These are phyloP conservation scores for Vesta saturnalis DNA, from an alignment of 2,888 invertebrate species.

Conservation along the genomic window DNA sequence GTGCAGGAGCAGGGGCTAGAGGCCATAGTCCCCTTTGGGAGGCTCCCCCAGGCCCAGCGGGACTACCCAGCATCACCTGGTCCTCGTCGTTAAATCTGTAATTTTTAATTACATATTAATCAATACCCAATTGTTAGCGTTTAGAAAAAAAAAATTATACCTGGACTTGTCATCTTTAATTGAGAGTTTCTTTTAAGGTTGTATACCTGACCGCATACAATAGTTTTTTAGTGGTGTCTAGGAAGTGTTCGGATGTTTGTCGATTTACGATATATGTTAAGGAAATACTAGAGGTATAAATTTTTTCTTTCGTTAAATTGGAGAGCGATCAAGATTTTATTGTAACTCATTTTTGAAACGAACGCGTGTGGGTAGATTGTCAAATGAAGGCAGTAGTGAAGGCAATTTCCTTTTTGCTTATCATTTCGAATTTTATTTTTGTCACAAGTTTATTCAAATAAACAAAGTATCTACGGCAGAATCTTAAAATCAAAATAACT, in stretches of 20 bases:
- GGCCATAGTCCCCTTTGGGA: slow-evolving; percentile 62
- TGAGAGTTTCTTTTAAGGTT: slow-evolving; percentile 15
- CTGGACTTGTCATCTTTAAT: background rate
- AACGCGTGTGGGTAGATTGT: slow-evolving; percentile 1
- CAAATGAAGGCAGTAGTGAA: background rate
- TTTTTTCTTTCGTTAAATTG: background rate
- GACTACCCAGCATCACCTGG: slow-evolving; percentile 59
- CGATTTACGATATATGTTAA: background rate
- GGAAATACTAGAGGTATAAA: background rate
- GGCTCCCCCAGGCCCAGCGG: slow-evolving; percentile 60
- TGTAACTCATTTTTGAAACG: background rate
- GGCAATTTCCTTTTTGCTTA: background rate
- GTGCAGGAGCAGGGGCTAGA: slow-evolving; percentile 64
- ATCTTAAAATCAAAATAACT: no score
- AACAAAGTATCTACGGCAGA: no score
- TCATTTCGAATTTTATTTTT: background rate
- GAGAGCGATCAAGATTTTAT: background rate
- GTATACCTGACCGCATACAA: slow-evolving; percentile 19
- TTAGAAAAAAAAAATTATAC: background rate
- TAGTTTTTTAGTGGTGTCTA: background rate
- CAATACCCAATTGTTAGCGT: background rate
- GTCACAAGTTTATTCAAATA: no score
- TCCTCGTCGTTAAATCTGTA: slow-evolving; percentile 45
- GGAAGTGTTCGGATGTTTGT: background rate
- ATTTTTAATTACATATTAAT: slow-evolving; percentile 23